Evolutionary conservation across 2,888 invertebrate species (phyloP).

Genomic region (Thecophora atra): DNA sequence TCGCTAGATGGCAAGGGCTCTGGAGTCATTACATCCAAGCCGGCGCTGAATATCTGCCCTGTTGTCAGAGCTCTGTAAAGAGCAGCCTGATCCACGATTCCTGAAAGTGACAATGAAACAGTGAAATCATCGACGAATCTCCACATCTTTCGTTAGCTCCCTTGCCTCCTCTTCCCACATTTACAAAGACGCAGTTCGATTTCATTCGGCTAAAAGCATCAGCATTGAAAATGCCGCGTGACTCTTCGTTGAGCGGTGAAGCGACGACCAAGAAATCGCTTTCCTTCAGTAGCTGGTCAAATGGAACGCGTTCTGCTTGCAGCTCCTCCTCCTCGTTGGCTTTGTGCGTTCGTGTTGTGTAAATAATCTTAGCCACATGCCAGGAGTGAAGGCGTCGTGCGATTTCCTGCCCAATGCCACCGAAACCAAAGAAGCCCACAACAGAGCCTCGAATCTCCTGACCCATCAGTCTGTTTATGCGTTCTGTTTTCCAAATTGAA

Average conservation of each 20-base stretch:
- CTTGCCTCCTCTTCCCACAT: slow-evolving; percentile 80
- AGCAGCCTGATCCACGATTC: slow-evolving; percentile 81
- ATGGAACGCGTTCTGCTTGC: slow-evolving; percentile 75
- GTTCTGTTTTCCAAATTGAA: slow-evolving; percentile 74
- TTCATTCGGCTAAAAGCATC: slow-evolving; percentile 88
- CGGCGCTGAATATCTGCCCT: slow-evolving; percentile 84
- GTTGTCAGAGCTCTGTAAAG: slow-evolving; percentile 79
- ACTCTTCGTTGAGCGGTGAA: slow-evolving; percentile 81
- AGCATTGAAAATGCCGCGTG: slow-evolving; percentile 80
- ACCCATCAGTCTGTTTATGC: slow-evolving; percentile 81
- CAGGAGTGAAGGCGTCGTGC: slow-evolving; percentile 81
- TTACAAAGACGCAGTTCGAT: slow-evolving; percentile 82
- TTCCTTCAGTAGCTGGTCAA: slow-evolving; percentile 75
- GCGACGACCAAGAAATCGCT: slow-evolving; percentile 90
- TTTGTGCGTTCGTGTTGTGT: slow-evolving; percentile 75
- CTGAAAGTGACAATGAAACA: slow-evolving; percentile 56
- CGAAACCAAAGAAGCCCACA: slow-evolving; percentile 87
- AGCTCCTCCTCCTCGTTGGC: slow-evolving; percentile 71
- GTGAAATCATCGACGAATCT: too few relatives aligned
- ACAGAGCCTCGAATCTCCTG: slow-evolving; percentile 80
- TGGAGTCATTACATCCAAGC: slow-evolving; percentile 90
- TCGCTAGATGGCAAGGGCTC: slow-evolving; percentile 88
- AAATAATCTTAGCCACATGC: slow-evolving; percentile 77
- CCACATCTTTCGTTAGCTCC: neutral
- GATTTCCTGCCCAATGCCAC: slow-evolving; percentile 84